Conservation (phyloP, 2,113 vertebrate species). For the Brachypodius melanocephalos region DNA sequence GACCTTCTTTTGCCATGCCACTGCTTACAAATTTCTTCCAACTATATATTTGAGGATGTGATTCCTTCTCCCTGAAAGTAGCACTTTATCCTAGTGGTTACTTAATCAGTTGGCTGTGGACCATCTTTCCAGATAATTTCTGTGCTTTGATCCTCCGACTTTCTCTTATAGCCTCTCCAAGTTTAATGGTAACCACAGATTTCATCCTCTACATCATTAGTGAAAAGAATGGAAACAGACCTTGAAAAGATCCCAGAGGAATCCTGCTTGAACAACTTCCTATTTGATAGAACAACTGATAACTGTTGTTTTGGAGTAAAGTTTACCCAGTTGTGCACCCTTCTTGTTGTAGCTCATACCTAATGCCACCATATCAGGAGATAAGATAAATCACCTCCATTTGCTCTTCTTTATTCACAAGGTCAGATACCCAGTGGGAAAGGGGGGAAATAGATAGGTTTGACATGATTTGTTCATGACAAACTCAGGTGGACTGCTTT, state of each 20-base stretch:
- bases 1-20: neutral
- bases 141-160: neutral
- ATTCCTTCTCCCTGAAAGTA: neutral
- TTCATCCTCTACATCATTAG: slow-evolving; percentile 9
- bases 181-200: slow-evolving; percentile 8
- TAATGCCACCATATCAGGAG: neutral
- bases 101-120: neutral
- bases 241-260: slow-evolving; percentile 20
- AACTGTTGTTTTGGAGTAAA: slow-evolving; percentile 1
- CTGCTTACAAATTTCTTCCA: neutral
- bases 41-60: neutral
- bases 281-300: slow-evolving; percentile 52
- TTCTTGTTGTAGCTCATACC: neutral
- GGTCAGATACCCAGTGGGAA: neutral
- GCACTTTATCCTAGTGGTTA: neutral
- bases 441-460: neutral
- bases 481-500: slow-evolving; percentile 33
- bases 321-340: neutral
- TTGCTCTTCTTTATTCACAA: neutral
- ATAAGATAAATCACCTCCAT: neutral
- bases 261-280: slow-evolving; percentile 21
- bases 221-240: slow-evolving; percentile 27
- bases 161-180: neutral
- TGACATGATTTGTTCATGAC: slow-evolving; percentile 16
- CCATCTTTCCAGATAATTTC: neutral